Evolutionary conservation across 1,140 invertebrate species (phyloP).

Genomic region (Acromyrmex charruanus): DNA sequence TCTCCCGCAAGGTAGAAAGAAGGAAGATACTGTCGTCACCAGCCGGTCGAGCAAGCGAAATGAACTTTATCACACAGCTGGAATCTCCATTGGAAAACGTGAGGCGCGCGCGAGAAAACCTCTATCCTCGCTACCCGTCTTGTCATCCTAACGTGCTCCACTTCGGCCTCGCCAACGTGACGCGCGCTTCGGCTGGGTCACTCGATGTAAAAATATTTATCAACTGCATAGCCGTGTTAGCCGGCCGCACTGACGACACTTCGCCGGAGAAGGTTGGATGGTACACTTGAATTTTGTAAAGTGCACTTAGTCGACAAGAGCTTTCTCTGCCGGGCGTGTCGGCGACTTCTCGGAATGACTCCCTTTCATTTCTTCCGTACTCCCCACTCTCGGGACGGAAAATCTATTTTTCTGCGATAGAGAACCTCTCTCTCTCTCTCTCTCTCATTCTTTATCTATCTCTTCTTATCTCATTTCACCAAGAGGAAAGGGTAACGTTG

Average conservation of each 20-base stretch:
- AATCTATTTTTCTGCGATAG: constrained; percentile 66
- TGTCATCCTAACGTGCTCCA: constrained; percentile 29
- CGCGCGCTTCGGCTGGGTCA: constrained; percentile 45
- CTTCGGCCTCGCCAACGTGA: constrained; percentile 34
- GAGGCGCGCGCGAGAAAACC: constrained; percentile 58
- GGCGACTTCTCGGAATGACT: constrained; percentile 49
- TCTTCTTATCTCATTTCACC: constrained; percentile 9
- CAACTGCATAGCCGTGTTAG: constrained; percentile 33
- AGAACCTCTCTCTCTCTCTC: constrained; percentile 16
- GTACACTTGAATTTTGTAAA: constrained; percentile 58
- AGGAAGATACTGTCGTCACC: constrained; percentile 69
- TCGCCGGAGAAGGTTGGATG: constrained; percentile 28
- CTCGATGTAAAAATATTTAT: constrained; percentile 59
- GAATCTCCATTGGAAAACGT: constrained; percentile 75
- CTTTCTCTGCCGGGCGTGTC: constrained; percentile 53
- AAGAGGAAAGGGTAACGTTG: neutral
- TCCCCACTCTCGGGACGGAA: neutral
- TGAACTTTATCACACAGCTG: constrained; percentile 77
- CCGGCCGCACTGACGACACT: constrained; percentile 28
- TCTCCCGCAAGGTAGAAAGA: constrained; percentile 45
- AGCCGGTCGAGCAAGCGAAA: constrained; percentile 64
- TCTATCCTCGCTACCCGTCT: neutral
- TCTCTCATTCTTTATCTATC: neutral
- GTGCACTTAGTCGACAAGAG: constrained; percentile 58
- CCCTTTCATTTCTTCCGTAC: constrained; percentile 57